These are phyloP conservation scores for Scaptomyza polygonia DNA, from an alignment of 2,888 invertebrate genomes.

Conservation along the genomic window DNA sequence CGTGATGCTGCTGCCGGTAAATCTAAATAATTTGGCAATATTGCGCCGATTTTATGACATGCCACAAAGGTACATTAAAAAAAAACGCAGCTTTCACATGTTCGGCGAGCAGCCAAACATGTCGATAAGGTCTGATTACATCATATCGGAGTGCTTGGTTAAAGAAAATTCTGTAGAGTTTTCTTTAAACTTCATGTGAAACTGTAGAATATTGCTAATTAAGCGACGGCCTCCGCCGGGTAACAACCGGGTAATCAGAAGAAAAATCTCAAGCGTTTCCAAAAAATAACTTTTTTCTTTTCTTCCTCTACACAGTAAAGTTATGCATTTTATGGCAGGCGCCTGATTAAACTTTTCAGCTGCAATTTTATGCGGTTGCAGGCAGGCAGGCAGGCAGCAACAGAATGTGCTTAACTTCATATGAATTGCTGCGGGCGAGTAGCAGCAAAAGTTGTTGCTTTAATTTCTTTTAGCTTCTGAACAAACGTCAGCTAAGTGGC, in stretches of 20 bases:
- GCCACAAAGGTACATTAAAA: constrained; percentile 72
- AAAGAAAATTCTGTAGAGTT: constrained; percentile 21
- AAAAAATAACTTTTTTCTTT: constrained; percentile 33
- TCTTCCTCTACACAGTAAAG: constrained; percentile 35
- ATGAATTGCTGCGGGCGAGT: constrained; percentile 39
- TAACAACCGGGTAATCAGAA: constrained; percentile 7
- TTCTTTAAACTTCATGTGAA: constrained; percentile 17
- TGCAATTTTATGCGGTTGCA: constrained; percentile 47
- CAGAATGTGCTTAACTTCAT: constrained; percentile 60
- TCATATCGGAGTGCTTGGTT: constrained; percentile 16
- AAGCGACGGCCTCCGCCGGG: constrained; percentile 17
- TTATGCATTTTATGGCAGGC: constrained; percentile 64
- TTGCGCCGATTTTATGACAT: constrained; percentile 77
- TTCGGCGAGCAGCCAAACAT: constrained; percentile 11
- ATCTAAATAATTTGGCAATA: constrained; percentile 80
- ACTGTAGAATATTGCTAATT: constrained; percentile 45
- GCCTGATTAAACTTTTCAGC: constrained; percentile 70
- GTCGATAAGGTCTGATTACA: constrained; percentile 63
- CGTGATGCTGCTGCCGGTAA: constrained; percentile 51
- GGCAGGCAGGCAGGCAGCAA: constrained; percentile 27
- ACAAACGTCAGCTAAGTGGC: constrained; percentile 15
- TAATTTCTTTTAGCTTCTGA: constrained; percentile 29
- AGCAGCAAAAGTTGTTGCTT: constrained; percentile 24
- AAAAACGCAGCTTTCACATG: constrained; percentile 40
- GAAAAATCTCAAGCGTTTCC: constrained; percentile 37